Base-by-base conservation (phyloP, 2,888 invertebrate genomes). In the Latheticus oryzae region DNA sequence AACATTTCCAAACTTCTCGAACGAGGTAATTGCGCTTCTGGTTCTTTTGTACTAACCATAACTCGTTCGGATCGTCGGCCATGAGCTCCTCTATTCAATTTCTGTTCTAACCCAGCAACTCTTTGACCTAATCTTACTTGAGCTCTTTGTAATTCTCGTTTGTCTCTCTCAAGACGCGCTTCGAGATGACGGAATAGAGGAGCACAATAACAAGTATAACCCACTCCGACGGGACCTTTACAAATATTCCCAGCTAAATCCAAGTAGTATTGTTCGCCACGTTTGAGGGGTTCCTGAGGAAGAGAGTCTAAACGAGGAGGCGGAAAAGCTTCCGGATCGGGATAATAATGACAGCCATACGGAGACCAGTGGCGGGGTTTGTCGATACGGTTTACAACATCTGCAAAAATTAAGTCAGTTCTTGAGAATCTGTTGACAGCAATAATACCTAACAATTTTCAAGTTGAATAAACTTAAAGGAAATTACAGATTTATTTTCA, bases 171-270 rank as follows among this genome's bases (percentile, higher is more conserved):
- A 42, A 95, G 76, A 61, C 89, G 87, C 24, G 91, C 88, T 74
- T 95, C 94, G 79, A 96, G 87, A 65, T 93, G 91, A 60, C 91
- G 86, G 73, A 96, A 90, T 77, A 95, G 89, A 0, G 96, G 96
- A 0, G 92, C 93, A 75, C 97, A 97, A 74, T 93, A 94, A 77
- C 95, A 95, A 0, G 92, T 91, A 76, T 94, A 93, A 0, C 95
- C 94, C 1, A 93, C 90, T 0, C 96, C 95, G n/a, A 95, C 89
- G 0, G 96, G 96, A 1, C 96, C 96, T 80, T 97, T 96, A 68
- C 93, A 88, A 60, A 97, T 93, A 74, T 96, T 95, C 1, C 97
- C 97, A 7, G 95, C 95, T 64, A 97, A 83, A 77, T 97, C 97
- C 65, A 96, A 82, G 78, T 90, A 97, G 78, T 97, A 97, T 77